Conservation (phyloP, 1,140 invertebrate species). For the Penaeus indicus region DNA sequence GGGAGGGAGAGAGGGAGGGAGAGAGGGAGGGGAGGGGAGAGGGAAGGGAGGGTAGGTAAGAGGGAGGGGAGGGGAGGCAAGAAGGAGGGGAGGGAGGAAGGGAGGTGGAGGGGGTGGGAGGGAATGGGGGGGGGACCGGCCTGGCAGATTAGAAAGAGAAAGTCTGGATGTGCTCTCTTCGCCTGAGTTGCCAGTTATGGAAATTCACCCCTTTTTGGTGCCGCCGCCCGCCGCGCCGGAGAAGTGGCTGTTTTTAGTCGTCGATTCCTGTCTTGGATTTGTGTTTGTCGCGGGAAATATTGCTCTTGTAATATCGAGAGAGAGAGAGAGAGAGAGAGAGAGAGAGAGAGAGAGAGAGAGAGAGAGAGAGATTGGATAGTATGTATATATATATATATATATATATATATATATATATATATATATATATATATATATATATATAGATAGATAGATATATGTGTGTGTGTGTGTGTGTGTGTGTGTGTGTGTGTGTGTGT, state of each 20-base stretch:
- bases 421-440: too few species aligned
- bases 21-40: background rate
- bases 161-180: slow-evolving; percentile 33
- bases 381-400: too few species aligned
- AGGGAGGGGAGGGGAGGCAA: background rate
- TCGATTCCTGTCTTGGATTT: too few species aligned
- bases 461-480: too few species aligned
- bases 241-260: too few species aligned
- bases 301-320: background rate
- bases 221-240: too few species aligned
- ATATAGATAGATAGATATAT: too few species aligned
- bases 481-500: too few species aligned
- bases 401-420: too few species aligned
- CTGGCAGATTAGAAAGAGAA: slow-evolving; percentile 21
- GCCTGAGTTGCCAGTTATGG: slow-evolving; percentile 3
- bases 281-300: background rate
- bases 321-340: too few species aligned
- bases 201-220: background rate
- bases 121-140: background rate
- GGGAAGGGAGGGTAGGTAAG: background rate
- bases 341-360: too few species aligned
- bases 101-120: background rate
- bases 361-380: too few species aligned
- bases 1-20: slow-evolving; percentile 31
- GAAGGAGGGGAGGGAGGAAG: slow-evolving; percentile 19